A percentile compares a stretch with the other conserved stretches of the same genome.
Conservation (phyloP, 2,113 vertebrate species). For the Ellobius talpinus region DNA sequence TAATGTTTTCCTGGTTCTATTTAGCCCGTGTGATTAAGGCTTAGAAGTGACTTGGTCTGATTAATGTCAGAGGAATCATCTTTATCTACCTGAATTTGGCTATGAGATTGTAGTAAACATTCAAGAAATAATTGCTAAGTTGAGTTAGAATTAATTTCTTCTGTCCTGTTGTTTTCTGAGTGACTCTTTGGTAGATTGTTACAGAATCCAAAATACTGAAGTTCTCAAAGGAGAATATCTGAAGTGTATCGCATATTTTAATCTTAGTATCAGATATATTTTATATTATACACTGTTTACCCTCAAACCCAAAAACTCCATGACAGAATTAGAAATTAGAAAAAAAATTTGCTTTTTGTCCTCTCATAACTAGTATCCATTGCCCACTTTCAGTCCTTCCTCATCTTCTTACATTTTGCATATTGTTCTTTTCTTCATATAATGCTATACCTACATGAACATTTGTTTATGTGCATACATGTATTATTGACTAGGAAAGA, state of each 20-base stretch:
- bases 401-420: not conserved
- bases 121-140: constrained; percentile 29
- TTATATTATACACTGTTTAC: not conserved
- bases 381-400: not conserved
- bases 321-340: not conserved
- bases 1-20: not conserved
- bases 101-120: constrained; percentile 4
- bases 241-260: not conserved
- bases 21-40: constrained; percentile 24
- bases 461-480: not conserved
- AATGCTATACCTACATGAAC: not conserved
- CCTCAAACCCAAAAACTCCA: not conserved
- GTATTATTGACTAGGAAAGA: not conserved
- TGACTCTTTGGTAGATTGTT: not conserved
- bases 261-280: not conserved
- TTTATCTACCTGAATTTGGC: constrained; percentile 1
- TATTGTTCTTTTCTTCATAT: not conserved
- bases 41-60: not conserved
- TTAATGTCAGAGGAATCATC: not conserved
- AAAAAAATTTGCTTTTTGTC: not conserved
- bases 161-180: not conserved
- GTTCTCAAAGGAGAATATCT: not conserved
- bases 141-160: constrained; percentile 8
- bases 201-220: constrained; percentile 6
- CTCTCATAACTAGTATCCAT: not conserved